These are phyloP conservation scores for Sinodicranocentrus sp. DNA, from an alignment of 2,888 invertebrate genomes.

Conservation along the genomic window DNA sequence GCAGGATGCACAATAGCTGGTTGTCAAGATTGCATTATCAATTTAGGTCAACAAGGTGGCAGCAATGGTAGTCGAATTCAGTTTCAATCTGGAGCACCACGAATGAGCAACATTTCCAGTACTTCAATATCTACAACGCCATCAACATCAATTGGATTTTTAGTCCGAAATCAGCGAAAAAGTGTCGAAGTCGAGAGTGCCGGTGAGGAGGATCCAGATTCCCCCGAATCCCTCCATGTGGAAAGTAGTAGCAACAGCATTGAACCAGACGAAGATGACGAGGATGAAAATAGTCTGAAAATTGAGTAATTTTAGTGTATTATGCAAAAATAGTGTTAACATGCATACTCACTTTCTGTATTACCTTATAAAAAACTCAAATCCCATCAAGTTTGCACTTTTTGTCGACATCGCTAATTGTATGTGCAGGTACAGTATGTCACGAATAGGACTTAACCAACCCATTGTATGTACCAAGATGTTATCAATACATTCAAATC, in stretches of 20 bases:
- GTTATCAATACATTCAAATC: too few relatives aligned
- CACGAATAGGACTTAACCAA: too few relatives aligned
- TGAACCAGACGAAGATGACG: slow-evolving; percentile 27
- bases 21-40: slow-evolving; percentile 72
- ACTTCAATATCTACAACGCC: slow-evolving; percentile 5
- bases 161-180: neutral
- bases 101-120: slow-evolving; percentile 25
- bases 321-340: too few relatives aligned
- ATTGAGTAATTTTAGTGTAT: slow-evolving; percentile 31
- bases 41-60: slow-evolving; percentile 9
- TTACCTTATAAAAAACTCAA: too few relatives aligned
- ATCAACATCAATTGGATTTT: slow-evolving; percentile 12
- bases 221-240: slow-evolving; percentile 53
- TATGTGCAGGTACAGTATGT: too few relatives aligned
- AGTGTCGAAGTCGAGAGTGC: slow-evolving; percentile 2
- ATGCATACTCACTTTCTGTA: too few relatives aligned
- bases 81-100: slow-evolving; percentile 13
- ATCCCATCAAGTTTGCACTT: too few relatives aligned
- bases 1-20: slow-evolving; percentile 75
- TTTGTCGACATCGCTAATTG: too few relatives aligned
- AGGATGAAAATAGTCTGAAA: slow-evolving; percentile 17
- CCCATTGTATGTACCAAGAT: too few relatives aligned
- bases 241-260: slow-evolving; percentile 59
- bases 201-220: slow-evolving; percentile 44
- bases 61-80: slow-evolving; percentile 14